Base-by-base conservation (phyloP, 2,888 invertebrate genomes). In the Galeopsomyia nigrocyanea region DNA sequence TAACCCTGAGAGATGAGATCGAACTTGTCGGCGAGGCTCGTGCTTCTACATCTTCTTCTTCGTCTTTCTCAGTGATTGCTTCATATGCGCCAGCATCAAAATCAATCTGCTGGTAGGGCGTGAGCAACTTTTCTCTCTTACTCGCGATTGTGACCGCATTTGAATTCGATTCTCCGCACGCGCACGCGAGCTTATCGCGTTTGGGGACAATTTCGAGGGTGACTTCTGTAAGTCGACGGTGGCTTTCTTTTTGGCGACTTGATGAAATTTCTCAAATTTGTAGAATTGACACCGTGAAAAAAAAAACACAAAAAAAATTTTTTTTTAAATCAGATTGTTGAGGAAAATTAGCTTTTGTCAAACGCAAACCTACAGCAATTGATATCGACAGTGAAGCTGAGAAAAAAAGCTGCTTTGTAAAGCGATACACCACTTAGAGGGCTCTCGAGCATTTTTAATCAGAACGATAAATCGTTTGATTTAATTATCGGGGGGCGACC, bases 381-480 rank as follows among this genome's bases (percentile, higher is more conserved):
- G 1, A 39, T 39, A 39, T 39, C 13, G 49, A 1, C 21, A 21
- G 58, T 5, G 31, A 49, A 21, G 1, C 55, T 19, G 16, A 75
- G 75, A 73, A 65, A 71, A 72, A 78, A 84, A 85, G 83, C 84
- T 79, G 82, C 85, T 85, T 85, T 85, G 84, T 83, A 84, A 84
- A 78, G 77, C 80, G 82, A 82, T 81, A 81, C 39, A 39, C 80
- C 81, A 79, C 81, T 79, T 78, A 78, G 79, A 75, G 5, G 73
- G 77, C 79, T 80, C 79, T 78, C 58, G 14, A 81, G 82, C 79
- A 80, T 86, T 86, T 86, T 86, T 86, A 86, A 86, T 86, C 86
- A 84, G 82, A 78, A 83, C 82, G 84, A 86, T 86, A 86, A 85
- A 86, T 86, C 84, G 84, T 85, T 86, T 84, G 81, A 83, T 83